Percentiles rank a stretch among this genome's conserved stretches.
These are phyloP conservation scores for Zoanthus solanderi DNA, from an alignment of 92 coral and sea anemone species.

Conservation along the genomic window DNA sequence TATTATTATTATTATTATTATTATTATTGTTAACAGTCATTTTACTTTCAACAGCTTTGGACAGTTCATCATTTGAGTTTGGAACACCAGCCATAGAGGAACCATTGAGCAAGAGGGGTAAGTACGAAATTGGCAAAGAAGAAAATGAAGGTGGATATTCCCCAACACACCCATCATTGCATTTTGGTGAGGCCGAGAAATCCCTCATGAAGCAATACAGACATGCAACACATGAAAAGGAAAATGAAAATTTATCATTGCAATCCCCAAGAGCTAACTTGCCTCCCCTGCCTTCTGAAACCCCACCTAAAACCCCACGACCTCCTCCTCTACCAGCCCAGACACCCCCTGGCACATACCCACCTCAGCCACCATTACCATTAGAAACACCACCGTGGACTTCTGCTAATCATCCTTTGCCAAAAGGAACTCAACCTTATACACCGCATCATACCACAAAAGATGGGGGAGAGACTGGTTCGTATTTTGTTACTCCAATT, in stretches of 20 bases:
- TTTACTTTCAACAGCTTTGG: constrained; percentile 31
- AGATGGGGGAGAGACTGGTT: not conserved
- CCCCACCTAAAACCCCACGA: constrained; percentile 31
- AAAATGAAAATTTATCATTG: not conserved
- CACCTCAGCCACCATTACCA: constrained; percentile 21
- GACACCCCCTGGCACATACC: constrained; percentile 11
- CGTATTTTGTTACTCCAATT: constrained; percentile 25
- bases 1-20: too few relatives aligned
- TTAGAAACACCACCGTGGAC: constrained; percentile 8
- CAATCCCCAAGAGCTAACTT: constrained; percentile 10
- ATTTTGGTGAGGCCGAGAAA: constrained; percentile 72
- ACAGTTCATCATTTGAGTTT: constrained; percentile 48
- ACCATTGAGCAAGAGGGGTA: constrained; percentile 36
- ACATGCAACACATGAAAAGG: constrained; percentile 33
- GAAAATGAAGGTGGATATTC: constrained; percentile 76
- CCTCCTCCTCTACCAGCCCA: constrained; percentile 31
- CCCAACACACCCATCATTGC: constrained; percentile 81
- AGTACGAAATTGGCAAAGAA: constrained; percentile 28
- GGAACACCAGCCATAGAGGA: constrained; percentile 25
- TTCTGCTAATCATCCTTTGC: constrained; percentile 12
- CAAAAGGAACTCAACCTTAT: constrained; percentile 19
- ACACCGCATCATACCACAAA: not conserved
- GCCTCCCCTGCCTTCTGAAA: constrained; percentile 23
- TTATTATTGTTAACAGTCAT: not conserved
- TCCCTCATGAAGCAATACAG: constrained; percentile 72